Percentiles rank a stretch among this genome's conserved stretches.
These are phyloP conservation scores for Caenorhabditis becei DNA, from an alignment of 2,888 invertebrate genomes.

Conservation along the genomic window DNA sequence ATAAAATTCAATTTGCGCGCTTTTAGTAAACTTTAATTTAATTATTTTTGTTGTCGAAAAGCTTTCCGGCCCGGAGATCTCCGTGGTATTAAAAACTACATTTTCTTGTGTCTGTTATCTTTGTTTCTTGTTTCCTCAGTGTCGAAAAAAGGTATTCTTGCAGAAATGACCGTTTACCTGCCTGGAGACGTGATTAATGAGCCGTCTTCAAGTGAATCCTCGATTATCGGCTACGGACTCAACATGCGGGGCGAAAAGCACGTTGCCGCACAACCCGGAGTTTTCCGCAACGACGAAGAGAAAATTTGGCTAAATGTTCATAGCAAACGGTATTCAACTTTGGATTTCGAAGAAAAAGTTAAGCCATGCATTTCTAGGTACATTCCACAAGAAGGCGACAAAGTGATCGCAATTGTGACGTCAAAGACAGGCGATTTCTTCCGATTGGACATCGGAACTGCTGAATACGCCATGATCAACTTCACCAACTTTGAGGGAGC, in stretches of 20 bases:
- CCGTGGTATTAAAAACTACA: too few relatives aligned
- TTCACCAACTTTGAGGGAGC: conserved; percentile 77
- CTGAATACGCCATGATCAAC: conserved; percentile 74
- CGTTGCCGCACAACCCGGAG: conserved; percentile 65
- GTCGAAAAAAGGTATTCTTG: neutral
- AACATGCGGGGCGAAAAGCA: conserved; percentile 57
- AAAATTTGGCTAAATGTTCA: conserved; percentile 73
- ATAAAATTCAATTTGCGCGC: too few relatives aligned
- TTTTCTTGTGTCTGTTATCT: too few relatives aligned
- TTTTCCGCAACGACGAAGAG: conserved; percentile 52
- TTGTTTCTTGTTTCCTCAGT: neutral
- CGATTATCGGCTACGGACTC: conserved; percentile 68
- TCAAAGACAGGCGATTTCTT: conserved; percentile 76
- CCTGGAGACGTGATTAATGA: conserved; percentile 59
- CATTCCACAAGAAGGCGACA: conserved; percentile 77
- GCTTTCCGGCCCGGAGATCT: neutral
- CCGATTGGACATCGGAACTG: conserved; percentile 78
- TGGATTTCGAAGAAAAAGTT: neutral
- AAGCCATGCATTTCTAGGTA: conserved; percentile 69
- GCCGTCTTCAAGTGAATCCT: conserved; percentile 55
- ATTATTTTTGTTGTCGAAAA: neutral
- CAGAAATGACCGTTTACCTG: conserved; percentile 52
- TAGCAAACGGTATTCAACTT: conserved; percentile 62
- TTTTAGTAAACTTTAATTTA: neutral
- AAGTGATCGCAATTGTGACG: conserved; percentile 77